Evolutionary conservation across 1,140 invertebrate genomes (phyloP), one percentile per base, ranked within the genome.

Genomic region (Zaprionus vittiger): DNA sequence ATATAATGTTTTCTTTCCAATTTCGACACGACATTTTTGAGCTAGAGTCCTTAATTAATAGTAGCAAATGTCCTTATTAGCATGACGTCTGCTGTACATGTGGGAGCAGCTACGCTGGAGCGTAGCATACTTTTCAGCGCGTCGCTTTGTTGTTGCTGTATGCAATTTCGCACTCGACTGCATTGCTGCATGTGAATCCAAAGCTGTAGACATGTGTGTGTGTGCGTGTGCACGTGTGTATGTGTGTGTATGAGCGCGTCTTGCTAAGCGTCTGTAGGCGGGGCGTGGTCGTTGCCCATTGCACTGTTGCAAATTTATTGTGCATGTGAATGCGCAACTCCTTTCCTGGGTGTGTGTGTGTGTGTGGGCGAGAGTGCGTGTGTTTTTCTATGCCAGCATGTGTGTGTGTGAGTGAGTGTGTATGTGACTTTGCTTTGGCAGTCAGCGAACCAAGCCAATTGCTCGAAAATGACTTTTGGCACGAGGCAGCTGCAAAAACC

Each of bases 381-480:
- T 22, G 56, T 66, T 56, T 34, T 20, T 15, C 22, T 65, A 37
- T 66, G 44, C 44, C 14, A 65, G 34, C 22, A 20, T 65, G 38
- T 24, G 38, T n/a, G 55, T 65, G 14, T 62, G 37, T 56, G n/a
- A 69, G 41, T 34, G 26, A 62, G 38, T 52, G 47, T 52, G 56
- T 66, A 65, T 34, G 24, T 17, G 61, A 47, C 20, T 57, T 63
- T 74, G 76, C 73, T 60, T 69, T 81, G 71, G 61, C 77, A 89
- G 81, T 52, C 64, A 62, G 62, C 74, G 63, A 77, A 77, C 59
- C 75, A 61, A 79, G 81, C 81, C 85, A 89, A 89, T 90, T 89
- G 84, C 84, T 89, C 81, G 85, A 90, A 90, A 89, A 85, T 89
- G 85, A 89, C 85, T 89, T 89, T 87, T 87, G 84, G 84, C 84